Evolutionary conservation across 1,140 invertebrate species (phyloP).

Genomic region (Drosophila ironensis): DNA sequence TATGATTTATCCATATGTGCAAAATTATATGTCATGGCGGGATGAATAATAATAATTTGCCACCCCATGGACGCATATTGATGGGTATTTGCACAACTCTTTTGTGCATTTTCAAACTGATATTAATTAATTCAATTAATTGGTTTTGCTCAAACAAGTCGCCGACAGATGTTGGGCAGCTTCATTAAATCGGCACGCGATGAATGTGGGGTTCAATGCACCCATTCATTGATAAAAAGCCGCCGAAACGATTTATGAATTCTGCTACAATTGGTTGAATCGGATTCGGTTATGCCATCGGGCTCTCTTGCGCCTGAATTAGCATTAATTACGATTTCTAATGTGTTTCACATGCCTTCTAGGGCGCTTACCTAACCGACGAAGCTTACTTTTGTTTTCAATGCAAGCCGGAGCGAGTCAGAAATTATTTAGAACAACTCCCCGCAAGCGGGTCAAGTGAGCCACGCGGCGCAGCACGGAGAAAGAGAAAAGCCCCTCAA

Average conservation of each 20-base stretch:
- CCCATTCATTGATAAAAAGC: constrained; percentile 1
- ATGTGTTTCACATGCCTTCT: constrained; percentile 10
- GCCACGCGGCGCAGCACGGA: not conserved
- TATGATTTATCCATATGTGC: constrained; percentile 16
- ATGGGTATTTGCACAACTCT: constrained; percentile 45
- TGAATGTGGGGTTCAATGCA: constrained; percentile 26
- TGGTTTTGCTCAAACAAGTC: constrained; percentile 38
- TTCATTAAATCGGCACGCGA: constrained; percentile 38
- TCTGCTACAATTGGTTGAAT: constrained; percentile 5
- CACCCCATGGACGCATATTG: constrained; percentile 26
- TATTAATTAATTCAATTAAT: constrained; percentile 71
- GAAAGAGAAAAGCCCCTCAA: not conserved
- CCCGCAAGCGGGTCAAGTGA: constrained; percentile 10
- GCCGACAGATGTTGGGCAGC: constrained; percentile 27
- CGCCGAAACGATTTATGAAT: not conserved
- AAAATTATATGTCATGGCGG: constrained; percentile 6
- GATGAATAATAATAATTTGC: constrained; percentile 9
- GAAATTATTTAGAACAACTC: constrained; percentile 43
- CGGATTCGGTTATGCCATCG: constrained; percentile 11
- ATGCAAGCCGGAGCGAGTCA: constrained; percentile 30
- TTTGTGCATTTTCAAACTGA: constrained; percentile 51
- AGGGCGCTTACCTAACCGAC: constrained; percentile 36
- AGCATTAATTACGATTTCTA: constrained; percentile 20
- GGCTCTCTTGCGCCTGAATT: constrained; percentile 14
- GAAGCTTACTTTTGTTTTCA: constrained; percentile 36